Base-by-base conservation (phyloP, 1,140 invertebrate species). In the Meloidogyne chitwoodi region DNA sequence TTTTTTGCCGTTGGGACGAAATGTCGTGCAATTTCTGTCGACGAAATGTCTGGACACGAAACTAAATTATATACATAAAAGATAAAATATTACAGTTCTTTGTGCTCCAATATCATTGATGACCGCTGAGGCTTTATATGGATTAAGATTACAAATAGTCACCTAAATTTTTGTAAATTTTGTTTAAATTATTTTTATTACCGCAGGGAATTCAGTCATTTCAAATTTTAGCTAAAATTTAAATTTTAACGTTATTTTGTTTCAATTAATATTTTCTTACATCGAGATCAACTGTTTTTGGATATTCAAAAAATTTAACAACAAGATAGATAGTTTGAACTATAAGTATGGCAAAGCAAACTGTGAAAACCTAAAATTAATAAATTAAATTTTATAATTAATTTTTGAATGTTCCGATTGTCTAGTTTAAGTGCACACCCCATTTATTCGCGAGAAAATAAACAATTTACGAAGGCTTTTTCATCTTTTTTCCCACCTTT, bases 111-210 rank as follows among this genome's bases (percentile, higher is more conserved):
- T 66, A 71, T 86, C 86, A 12, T 81, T 67, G 38, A 83, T 67
- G 24, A 86, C 78, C n/a, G 83, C 81, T 63, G 81, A 82, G 14
- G 79, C 80, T 81, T 86, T 86, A 56, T 87, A 86, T 1, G 85
- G 85, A 77, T 86, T 86, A 26, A 86, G 70, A 81, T 86, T 86
- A 72, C 85, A 86, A 69, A 86, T 48, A 6, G 85, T 87, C 4
- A 86, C 85, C 31, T 77, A 81, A 8, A 86, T 84, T 62, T 87
- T 87, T n/a, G 85, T 85, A 48, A 19, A 48, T 19, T 19, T 48
- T 87, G 86, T 80, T 87, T 81, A 74, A 86, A 86, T 86, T 86
- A 87, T 26, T 86, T 74, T 85, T 86, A n/a, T n/a, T 24, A 27
- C 22, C 14, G 67, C 34, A 26, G 26, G 24, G 67, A 48, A 48